Conservation (phyloP, 2,888 invertebrate species). For the Zhuqinia jingwanae region DNA sequence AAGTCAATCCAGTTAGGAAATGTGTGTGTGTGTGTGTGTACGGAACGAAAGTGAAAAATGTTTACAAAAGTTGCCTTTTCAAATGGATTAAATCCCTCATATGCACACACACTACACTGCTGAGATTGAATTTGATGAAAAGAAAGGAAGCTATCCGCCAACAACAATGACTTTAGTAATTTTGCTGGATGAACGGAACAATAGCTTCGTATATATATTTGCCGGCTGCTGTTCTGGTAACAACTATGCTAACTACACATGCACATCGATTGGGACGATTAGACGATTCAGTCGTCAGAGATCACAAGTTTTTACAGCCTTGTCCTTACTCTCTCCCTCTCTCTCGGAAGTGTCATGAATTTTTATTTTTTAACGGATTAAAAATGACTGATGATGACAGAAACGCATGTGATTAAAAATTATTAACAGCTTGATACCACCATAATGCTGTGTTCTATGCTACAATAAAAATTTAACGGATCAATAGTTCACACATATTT, state of each 20-base stretch:
- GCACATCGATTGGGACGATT: too few relatives aligned
- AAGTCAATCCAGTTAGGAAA: slow-evolving; percentile 49
- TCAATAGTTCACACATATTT: slow-evolving; percentile 23
- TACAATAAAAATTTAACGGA: slow-evolving; percentile 54
- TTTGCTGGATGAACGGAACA: neutral
- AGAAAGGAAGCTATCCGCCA: slow-evolving; percentile 51
- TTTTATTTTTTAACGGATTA: slow-evolving; percentile 66
- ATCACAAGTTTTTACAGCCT: slow-evolving; percentile 2
- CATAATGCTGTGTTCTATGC: neutral
- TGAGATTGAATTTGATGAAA: slow-evolving; percentile 5
- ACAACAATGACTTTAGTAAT: slow-evolving; percentile 43
- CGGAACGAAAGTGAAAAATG: neutral
- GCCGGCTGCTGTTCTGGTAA: too few relatives aligned
- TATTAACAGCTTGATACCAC: neutral
- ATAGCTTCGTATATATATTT: neutral
- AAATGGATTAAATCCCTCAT: slow-evolving; percentile 57
- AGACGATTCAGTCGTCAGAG: neutral
- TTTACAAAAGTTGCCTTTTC: slow-evolving; percentile 39
- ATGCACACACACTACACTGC: too few relatives aligned
- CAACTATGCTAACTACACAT: too few relatives aligned
- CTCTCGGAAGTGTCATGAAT: slow-evolving; percentile 60
- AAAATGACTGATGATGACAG: slow-evolving; percentile 67
- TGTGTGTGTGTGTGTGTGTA: neutral
- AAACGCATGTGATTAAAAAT: slow-evolving; percentile 34
- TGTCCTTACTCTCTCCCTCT: too few relatives aligned